Base-by-base conservation (phyloP, 2,888 invertebrate genomes). In the Metellina segmentata region DNA sequence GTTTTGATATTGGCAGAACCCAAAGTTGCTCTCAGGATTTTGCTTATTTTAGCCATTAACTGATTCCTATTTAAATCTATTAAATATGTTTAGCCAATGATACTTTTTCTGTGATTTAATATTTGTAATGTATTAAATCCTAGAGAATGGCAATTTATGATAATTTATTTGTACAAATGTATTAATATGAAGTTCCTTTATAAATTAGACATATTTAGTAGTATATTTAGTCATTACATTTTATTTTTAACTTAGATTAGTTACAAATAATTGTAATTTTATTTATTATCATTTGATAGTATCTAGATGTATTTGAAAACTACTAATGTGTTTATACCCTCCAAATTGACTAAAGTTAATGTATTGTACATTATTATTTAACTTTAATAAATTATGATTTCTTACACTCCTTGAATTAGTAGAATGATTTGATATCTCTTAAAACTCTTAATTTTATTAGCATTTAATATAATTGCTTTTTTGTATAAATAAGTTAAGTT, bases 131-230 rank as follows among this genome's bases (percentile, higher is more conserved):
- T 74, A 34, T n/a, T 85, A 34, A 49, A 74, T 49, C 74, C 51
- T 72, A 85, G 53, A 85, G 53, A 85, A 85, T 61, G 16, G n/a
- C 75, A 75, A 75, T 85, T 85, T 85, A 85, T 85, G 53, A 75
- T 74, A 85, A 85, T 85, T 72, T 82, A 75, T 85, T 52, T 85
- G 75, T 85, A 85, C 85, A 85, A 85, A 85, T 85, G 85, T 85
- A 85, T 85, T 85, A 85, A 85, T 85, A 85, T 61, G 16, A 82
- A 89, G 89, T 89, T 89, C 89, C 89, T 89, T 52, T 69, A 83
- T 89, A 83, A 88, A 89, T 77, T 77, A 81, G 77, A 70, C 83
- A 77, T 82, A 75, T 82, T 88, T 89, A 83, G 89, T 61, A 79
- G 16, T n/a, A 34, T 85, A 34, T 86, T 86, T 86, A 71, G 79